A percentile compares a stretch with the other conserved stretches of the same genome.
These are phyloP conservation scores for Dioctria rufipes DNA, from an alignment of 2,888 invertebrate genomes.

Conservation along the genomic window DNA sequence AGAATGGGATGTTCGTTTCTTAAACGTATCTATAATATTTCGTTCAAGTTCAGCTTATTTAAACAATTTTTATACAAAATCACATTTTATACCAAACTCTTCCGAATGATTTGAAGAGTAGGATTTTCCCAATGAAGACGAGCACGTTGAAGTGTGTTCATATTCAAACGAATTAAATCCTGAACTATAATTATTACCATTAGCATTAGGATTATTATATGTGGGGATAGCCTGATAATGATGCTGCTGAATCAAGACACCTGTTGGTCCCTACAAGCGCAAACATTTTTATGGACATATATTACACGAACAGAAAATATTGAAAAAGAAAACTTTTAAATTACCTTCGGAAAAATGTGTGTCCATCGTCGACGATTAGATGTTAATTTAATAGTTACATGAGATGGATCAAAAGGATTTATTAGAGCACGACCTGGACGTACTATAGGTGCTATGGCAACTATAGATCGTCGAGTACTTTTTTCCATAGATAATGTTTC, in stretches of 20 bases:
- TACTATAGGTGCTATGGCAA: slow-evolving; percentile 74
- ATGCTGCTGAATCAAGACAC: slow-evolving; percentile 93
- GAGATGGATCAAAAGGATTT: slow-evolving; percentile 98
- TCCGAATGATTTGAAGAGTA: slow-evolving; percentile 62
- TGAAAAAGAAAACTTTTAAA: background rate
- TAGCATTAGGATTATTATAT: slow-evolving; percentile 69
- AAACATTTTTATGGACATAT: background rate
- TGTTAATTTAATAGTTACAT: slow-evolving; percentile 95
- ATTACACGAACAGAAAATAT: background rate
- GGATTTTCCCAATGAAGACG: slow-evolving; percentile 64
- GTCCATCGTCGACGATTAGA: slow-evolving; percentile 97
- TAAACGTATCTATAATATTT: slow-evolving; percentile 23
- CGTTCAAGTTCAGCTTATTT: background rate
- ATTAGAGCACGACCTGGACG: slow-evolving; percentile 90
- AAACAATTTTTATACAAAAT: background rate
- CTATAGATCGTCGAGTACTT: slow-evolving; percentile 67
- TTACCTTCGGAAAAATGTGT: slow-evolving; percentile 92
- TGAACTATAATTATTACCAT: slow-evolving; percentile 62
- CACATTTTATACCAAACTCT: slow-evolving; percentile 59
- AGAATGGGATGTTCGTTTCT: slow-evolving; percentile 59
- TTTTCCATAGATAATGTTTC: slow-evolving; percentile 69
- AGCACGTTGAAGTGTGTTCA: slow-evolving; percentile 67
- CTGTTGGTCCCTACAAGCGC: slow-evolving; percentile 80
- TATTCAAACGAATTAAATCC: slow-evolving; percentile 67
- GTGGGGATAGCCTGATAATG: slow-evolving; percentile 90